phyloP scores from a whole-genome alignment of 2,113 vertebrate genomes.

The Ammodramus savannarum region DNA sequence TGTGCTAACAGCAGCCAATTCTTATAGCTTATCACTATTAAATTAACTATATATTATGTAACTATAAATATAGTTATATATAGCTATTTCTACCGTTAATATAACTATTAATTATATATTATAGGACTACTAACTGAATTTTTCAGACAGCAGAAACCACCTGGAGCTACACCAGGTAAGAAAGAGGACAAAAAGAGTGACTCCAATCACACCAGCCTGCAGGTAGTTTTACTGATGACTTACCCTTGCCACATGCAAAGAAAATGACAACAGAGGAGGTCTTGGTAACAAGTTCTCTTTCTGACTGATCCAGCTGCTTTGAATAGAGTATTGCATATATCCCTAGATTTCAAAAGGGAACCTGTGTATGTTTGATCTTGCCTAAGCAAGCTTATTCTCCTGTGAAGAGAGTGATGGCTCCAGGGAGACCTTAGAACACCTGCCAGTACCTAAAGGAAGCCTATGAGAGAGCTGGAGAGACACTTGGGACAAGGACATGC shows the following conservation, averaged over 20 bases:
- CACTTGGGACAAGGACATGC: neutral
- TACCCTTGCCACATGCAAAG: neutral
- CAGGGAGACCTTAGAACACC: neutral
- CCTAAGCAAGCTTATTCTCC: neutral
- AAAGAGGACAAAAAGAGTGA: neutral
- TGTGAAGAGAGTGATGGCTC: neutral
- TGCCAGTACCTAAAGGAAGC: neutral
- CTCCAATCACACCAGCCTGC: rapidly evolving
- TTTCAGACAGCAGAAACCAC: neutral
- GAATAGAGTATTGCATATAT: neutral
- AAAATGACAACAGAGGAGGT: neutral
- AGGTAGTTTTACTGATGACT: neutral
- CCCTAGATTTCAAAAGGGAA: neutral
- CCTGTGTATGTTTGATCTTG: neutral
- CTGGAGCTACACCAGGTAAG: neutral
- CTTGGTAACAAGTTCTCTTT: neutral
- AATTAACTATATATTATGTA: neutral
- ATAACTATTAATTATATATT: neutral
- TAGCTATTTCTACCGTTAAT: neutral
- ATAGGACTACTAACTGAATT: neutral
- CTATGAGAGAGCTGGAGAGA: neutral
- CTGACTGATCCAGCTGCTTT: neutral
- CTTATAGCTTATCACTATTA: neutral
- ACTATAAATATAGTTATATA: neutral
- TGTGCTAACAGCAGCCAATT: neutral